phyloP scores from a whole-genome alignment of 2,888 invertebrate species.

The Blastobasis lacticolella region DNA sequence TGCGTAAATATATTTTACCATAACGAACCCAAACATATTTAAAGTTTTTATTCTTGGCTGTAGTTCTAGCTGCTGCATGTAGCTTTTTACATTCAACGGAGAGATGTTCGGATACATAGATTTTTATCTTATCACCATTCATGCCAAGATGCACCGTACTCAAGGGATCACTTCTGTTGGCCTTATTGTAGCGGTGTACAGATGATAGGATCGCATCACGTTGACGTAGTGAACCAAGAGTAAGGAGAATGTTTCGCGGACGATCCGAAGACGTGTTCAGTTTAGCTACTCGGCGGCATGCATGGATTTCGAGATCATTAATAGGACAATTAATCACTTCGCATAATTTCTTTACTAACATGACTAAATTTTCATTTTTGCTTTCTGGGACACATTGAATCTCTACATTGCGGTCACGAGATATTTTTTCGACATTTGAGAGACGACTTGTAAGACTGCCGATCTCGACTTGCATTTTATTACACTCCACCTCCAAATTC shows the following conservation, averaged over 20 bases:
- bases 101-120: constrained; percentile 7
- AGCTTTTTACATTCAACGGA: constrained; percentile 4
- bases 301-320: background rate
- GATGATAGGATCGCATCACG: too few relatives aligned
- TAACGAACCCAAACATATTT: constrained; percentile 3
- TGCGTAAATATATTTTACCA: constrained; percentile 3
- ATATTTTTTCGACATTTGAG: constrained; percentile 6
- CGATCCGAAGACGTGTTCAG: too few relatives aligned
- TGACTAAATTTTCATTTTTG: constrained; percentile 5
- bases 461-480: background rate
- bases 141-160: too few relatives aligned
- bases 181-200: too few relatives aligned
- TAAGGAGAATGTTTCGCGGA: too few relatives aligned
- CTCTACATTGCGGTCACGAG: constrained; percentile 10
- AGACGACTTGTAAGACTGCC: constrained; percentile 5
- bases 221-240: too few relatives aligned
- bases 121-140: too few relatives aligned
- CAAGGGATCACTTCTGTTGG: too few relatives aligned
- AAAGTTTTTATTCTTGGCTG: background rate
- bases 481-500: constrained; percentile 1
- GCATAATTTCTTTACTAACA: constrained; percentile 9
- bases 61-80: background rate
- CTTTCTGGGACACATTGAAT: constrained; percentile 13
- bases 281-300: too few relatives aligned
- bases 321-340: constrained; percentile 1